Base-by-base conservation (phyloP, 2,113 vertebrate genomes). In the Pelusios castaneus region DNA sequence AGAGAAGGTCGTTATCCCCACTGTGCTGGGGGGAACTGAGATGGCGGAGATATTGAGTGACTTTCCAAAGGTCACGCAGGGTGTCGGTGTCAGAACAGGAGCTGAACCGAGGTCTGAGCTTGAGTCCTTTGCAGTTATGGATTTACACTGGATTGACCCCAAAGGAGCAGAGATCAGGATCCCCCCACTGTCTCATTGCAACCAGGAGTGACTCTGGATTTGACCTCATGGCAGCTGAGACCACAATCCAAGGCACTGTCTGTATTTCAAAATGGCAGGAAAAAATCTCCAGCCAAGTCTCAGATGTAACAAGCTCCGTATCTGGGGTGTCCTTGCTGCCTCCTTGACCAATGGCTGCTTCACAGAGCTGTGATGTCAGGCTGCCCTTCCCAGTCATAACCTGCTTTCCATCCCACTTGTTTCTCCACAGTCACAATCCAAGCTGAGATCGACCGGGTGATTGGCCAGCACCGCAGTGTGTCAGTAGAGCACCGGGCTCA, bases 321-420 rank as follows among this genome's bases (percentile, higher is more conserved):
- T 51, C 29, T 45, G 21, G 76, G 27, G 45, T 3, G 47, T 86
- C 21, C 2, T 10, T 3, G 54, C 58, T 25, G 47, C 47, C 47
- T 47, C 47, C 51, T 52, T 52, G 51, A 16, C 51, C 51, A 52
- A 3, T 86, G 12, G 2, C 27, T 52, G 51, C 16, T 17, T 52
- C 51, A 52, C 51, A 52, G 51, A 52, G 51, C 51, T 52, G 51
- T 17, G 56, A 58, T 13, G 56, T 63, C 60, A 17, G 16, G 60
- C 31, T 8, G 17, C 63, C 34, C 43, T 31, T 6, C 41, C 38
- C 38, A 11, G 5, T 1, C 67, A 17, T 22, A 24, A 54, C 2
- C 34, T 3, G 19, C 9, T 10, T 4, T 1, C 13, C 58, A 12
- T 24, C 7, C 49, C 4, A 5, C 24, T 4, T 1, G 1, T 77